Percentiles rank a stretch among this genome's conserved stretches.
These are phyloP conservation scores for Chironomus riparius DNA, from an alignment of 2,888 invertebrate genomes.

Conservation along the genomic window DNA sequence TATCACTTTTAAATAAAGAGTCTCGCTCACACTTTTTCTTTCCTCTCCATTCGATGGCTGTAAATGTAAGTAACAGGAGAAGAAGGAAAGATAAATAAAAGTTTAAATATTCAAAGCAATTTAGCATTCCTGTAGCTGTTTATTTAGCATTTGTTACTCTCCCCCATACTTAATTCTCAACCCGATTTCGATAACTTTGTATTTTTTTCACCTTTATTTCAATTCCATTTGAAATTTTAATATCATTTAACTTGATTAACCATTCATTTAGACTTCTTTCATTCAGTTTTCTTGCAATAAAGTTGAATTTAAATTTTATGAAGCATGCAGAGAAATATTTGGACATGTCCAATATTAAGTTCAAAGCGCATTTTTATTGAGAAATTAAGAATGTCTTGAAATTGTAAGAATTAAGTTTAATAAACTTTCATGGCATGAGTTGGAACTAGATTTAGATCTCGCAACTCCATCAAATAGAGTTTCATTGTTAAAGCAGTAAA, in stretches of 20 bases:
- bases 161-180: not conserved
- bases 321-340: too few species aligned
- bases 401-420: too few species aligned
- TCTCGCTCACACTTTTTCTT: not conserved
- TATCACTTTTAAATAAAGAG: not conserved
- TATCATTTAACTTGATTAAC: slow-evolving; percentile 2
- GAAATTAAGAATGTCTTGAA: too few species aligned
- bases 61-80: not conserved
- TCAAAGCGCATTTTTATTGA: too few species aligned
- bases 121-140: not conserved
- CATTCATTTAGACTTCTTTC: not conserved
- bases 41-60: not conserved
- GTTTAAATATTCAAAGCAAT: not conserved
- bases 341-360: too few species aligned
- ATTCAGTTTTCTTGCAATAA: too few species aligned
- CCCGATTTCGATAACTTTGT: too few species aligned
- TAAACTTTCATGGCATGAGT: too few species aligned
- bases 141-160: not conserved
- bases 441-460: too few species aligned
- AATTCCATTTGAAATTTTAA: not conserved
- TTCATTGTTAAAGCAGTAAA: too few species aligned
- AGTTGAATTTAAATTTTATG: too few species aligned
- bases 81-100: not conserved
- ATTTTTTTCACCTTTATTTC: not conserved
- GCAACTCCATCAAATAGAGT: too few species aligned